Base-by-base conservation (phyloP, 2,888 invertebrate genomes). In the Cosmia trapezina region DNA sequence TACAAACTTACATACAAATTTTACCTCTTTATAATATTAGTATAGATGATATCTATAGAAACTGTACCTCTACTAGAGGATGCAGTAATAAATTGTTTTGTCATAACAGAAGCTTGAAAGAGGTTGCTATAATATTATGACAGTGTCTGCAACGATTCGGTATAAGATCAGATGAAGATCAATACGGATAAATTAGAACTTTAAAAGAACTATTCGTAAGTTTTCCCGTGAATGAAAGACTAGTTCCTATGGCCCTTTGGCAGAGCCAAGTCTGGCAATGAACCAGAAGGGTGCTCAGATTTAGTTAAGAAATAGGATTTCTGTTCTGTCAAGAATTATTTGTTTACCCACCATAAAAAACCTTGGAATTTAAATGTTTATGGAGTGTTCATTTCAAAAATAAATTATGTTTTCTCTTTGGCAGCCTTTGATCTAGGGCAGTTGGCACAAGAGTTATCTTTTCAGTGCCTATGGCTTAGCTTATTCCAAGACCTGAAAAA, bases 391-490 rank as follows among this genome's bases (percentile, higher is more conserved):
- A 56, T 63, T 79, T 79, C 43, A 14, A 69, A 69, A 33, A 66
- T 69, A 73, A 59, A 53, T 63, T 62, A 56, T 43, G 53, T 53
- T 62, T 84, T 84, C n/a, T 57, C 62, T 67, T 78, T 83, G 78
- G 85, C 78, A 75, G 57, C 70, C 28, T 61, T 70, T 83, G 70
- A 79, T 85, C 66, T 85, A 69, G 73, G 80, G 41, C 80, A 83
- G 53, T 83, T 83, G 75, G 83, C 83, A 73, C 57, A 67, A 67
- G 63, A 76, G 60, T 49, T 62, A 57, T 57, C 1, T 66, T 82
- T 70, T 62, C 59, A 69, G 69, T 71, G 69, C 28, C 68, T 70
- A 17, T 12, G 5, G 14, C 14, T 14, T 43, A 57, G 33, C 41
- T 53, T 70, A 56, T 61, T 47, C 49, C 22, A 54, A 78, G 17